phyloP scores from a whole-genome alignment of 2,888 invertebrate genomes.

The Zaprionus bogoriensis region DNA sequence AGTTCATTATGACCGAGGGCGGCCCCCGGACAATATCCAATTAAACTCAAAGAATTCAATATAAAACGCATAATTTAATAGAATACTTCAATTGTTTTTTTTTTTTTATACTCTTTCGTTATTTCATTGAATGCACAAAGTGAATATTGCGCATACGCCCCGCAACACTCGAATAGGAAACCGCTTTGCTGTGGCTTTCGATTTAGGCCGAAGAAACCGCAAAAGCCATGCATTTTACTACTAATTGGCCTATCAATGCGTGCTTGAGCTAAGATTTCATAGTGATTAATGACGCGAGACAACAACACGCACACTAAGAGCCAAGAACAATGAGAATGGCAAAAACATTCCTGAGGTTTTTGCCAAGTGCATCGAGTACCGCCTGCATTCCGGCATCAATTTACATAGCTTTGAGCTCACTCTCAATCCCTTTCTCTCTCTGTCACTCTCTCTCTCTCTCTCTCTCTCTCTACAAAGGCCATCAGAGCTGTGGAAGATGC shows the following conservation, averaged over 20 bases:
- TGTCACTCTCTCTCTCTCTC: too few species aligned
- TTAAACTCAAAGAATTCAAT: not conserved
- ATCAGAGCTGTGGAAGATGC: conserved; percentile 47
- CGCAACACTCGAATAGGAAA: conserved; percentile 16
- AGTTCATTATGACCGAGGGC: conserved; percentile 56
- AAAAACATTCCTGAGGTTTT: conserved; percentile 38
- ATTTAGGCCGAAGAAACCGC: conserved; percentile 39
- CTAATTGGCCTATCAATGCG: conserved; percentile 54
- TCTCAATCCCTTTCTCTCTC: too few species aligned
- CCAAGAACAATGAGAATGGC: not conserved
- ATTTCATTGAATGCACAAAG: not conserved
- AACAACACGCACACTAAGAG: not conserved
- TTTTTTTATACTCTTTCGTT: not conserved
- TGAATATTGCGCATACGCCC: conserved; percentile 18
- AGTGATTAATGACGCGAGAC: conserved; percentile 46
- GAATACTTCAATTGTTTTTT: not conserved
- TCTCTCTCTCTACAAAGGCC: conserved; percentile 33
- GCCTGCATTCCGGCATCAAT: conserved; percentile 62
- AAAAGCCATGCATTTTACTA: conserved; percentile 24
- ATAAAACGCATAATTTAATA: not conserved
- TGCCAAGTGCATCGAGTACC: conserved; percentile 1
- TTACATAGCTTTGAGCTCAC: conserved; percentile 52
- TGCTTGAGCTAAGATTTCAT: conserved; percentile 30
- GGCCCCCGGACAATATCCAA: not conserved
- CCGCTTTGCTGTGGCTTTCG: conserved; percentile 44